Base-by-base conservation (phyloP, 2,888 invertebrate species). In the Iphiclides podalirius region DNA sequence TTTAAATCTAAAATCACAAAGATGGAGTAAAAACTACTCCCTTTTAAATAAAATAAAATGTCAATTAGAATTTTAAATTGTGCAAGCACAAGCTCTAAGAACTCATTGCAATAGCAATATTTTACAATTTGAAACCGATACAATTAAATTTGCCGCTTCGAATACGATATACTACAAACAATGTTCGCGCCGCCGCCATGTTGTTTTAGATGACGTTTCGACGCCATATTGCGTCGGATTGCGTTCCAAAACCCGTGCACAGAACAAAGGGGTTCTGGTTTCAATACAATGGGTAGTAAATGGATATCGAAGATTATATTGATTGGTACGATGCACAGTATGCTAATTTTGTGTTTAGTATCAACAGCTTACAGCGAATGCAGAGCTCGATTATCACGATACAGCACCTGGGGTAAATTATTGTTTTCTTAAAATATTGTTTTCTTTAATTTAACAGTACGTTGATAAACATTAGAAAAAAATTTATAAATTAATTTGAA, bases 151-250 rank as follows among this genome's bases (percentile, higher is more conserved):
- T 36, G 16, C 44, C 44, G 13, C 39, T 40, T n/a, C 13, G 28
- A 40, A 50, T 36, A 44, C 20, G 39, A 60, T 56, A 58, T 63
- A 57, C 64, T 69, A 71, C 63, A 64, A 77, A 79, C 79, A 79
- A 79, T 80, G 75, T 75, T 72, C 63, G 67, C 62, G 56, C 55
- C 54, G 59, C 72, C 60, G 83, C 84, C 85, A 84, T 85, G 63
- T 79, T 83, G 75, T 61, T 67, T 76, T 63, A 61, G 58, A 67
- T 80, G 81, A 80, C 81, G 79, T 76, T 73, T 69, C 58, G 63
- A 64, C 66, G 78, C 75, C 73, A 75, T 75, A 57, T 71, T 72
- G 68, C 62, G 63, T 72, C 65, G 64, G 57, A 60, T 71, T 68
- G 61, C 63, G 59, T 60, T 59, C 59, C 55, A 56, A 58, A 58